Evolutionary conservation across 2,797 vertebrate species (phyloP), one percentile per base, ranked within the genome.

Genomic region (Leontocebus nigricollis): DNA sequence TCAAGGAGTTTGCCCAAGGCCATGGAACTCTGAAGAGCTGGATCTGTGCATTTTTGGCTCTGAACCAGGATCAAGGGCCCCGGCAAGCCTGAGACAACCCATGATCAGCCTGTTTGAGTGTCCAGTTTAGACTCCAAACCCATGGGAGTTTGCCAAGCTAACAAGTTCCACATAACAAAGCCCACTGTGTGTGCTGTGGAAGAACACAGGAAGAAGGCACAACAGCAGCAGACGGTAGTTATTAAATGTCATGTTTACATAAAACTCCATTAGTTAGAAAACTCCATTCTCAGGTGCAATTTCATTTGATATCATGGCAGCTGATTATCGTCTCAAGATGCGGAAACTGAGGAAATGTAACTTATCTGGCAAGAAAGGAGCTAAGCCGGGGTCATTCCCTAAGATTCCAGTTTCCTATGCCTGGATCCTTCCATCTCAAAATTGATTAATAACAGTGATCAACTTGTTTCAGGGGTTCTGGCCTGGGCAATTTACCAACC

Each of bases 71-170:
- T n/a, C 5, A 1, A 27, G 76, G 7, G 61, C 67, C 57, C 44
- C 48, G 10, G 30, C 6, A 14, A 17, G 39, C 84, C 20, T 7
- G 5, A 36, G 52, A 55, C 41, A 75, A 67, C 88, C 80, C 15
- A 1, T 39, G 22, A 39, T 30, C 14, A 67, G 59, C 52, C 48
- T 59, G 57, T 76, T 22, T 44, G 24, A 67, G 55, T 2, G 1
- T 72, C 41, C 50, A 89, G 26, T 73, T 90, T 36, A 24, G 73
- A 88, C 67, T 94, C 86, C 89, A 90, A 73, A 88, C 64, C 81
- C 36, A 57, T 39, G 72, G 87, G 77, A n/a, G 19, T 55, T 76
- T 79, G 90, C 67, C 59, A 80, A 39, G 52, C 70, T 73, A 57
- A 67, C 17, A 26, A 57, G 26, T 48, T 86, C 79, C 92, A 64